Evolutionary conservation across 2,888 invertebrate genomes (phyloP), one percentile per base, ranked within the genome.

Genomic region (Oscheius sp.): DNA sequence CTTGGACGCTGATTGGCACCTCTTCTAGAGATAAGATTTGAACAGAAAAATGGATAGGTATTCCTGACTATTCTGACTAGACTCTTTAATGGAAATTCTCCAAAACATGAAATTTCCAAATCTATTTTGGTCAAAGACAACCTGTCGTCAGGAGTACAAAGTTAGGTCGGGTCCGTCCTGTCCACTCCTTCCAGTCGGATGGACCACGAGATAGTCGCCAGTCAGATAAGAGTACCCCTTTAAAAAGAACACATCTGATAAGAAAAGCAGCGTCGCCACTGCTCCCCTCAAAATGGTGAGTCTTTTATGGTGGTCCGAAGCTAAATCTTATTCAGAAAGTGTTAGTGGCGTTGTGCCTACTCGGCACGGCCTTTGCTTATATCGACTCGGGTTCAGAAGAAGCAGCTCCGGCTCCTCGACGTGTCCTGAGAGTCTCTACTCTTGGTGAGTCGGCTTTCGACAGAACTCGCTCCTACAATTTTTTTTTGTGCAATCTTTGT

Each of bases 1-100:
- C 68, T 42, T 29, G 68, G 33, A 21, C 29, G 33, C 55, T 68
- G 68, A 68, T 68, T 68, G 68, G 68, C 68, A 68, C 68, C 53
- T 68, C 55, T 51, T 50, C 65, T n/a, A 11, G 2, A 5, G 60
- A 60, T 60, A 60, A 60, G 60, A 32, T 42, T 42, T 7, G 7
- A 42, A 42, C 42, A 5, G 7, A 42, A 42, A 42, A 42, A 42
- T 7, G 3, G 7, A 42, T 7, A 42, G 7, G 21, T 21, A 32
- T 29, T 55, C 32, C 21, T 7, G 9, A 13, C n/a, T 9, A 21
- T 9, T 9, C 55, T 55, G 9, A 55, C 55, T 21, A 9, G 55
- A 55, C 9, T 7, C 3, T 53, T 13, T 3, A 21, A 48, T 48
- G 7, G 50, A 48, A 10, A 4, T 21, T n/a, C 53, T 53, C 3